Percentiles rank a stretch among this genome's conserved stretches.
phyloP scores from a whole-genome alignment of 2,888 invertebrate genomes.

The Hermaeophaga mercurialis region DNA sequence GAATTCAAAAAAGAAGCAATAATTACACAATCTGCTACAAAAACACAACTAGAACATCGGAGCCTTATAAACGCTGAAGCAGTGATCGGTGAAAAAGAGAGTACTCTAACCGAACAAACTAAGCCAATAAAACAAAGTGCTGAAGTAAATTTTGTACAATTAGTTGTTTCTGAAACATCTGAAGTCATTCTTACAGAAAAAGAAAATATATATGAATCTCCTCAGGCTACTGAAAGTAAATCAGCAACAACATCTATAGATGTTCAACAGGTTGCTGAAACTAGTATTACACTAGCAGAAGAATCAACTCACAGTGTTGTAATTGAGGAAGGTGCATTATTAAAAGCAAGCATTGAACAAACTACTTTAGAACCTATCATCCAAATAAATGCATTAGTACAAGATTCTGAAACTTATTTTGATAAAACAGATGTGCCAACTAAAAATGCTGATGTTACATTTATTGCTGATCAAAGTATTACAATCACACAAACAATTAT shows the following conservation, averaged over 20 bases:
- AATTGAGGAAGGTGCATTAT: conserved; percentile 50
- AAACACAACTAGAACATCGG: conserved; percentile 62
- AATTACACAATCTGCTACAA: conserved; percentile 58
- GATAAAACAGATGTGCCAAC: conserved; percentile 52
- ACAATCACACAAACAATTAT: conserved; percentile 60
- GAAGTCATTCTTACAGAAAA: conserved; percentile 60
- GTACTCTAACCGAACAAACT: conserved; percentile 57
- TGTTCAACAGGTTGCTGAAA: conserved; percentile 57
- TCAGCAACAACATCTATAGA: conserved; percentile 54
- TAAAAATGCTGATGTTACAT: conserved; percentile 55
- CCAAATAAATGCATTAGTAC: conserved; percentile 53
- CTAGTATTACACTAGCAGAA: conserved; percentile 51
- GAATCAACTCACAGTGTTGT: conserved; percentile 47
- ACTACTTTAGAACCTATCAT: conserved; percentile 57
- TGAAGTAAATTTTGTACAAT: conserved; percentile 56
- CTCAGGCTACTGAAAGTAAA: conserved; percentile 49
- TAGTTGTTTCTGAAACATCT: conserved; percentile 57
- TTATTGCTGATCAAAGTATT: conserved; percentile 57
- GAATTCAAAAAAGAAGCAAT: conserved; percentile 56
- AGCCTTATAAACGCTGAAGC: conserved; percentile 63
- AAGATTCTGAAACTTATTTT: conserved; percentile 57
- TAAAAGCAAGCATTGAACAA: conserved; percentile 58
- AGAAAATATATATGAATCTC: conserved; percentile 51
- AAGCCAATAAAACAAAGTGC: conserved; percentile 58
- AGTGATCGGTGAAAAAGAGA: conserved; percentile 65